These are phyloP conservation scores for Cryptotermes secundus DNA, from an alignment of 1,140 invertebrate species.

Conservation along the genomic window DNA sequence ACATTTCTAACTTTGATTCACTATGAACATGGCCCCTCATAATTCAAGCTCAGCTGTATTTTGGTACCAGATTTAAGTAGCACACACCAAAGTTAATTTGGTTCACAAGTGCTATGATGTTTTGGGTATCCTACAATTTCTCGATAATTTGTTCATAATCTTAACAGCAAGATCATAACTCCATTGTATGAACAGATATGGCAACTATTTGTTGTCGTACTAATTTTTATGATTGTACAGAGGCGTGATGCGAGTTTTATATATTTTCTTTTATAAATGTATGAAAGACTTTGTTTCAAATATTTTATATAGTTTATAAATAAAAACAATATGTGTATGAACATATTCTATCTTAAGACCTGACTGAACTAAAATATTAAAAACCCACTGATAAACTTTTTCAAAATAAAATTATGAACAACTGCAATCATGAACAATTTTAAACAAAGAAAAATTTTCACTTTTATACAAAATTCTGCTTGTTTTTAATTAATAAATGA, in stretches of 20 bases:
- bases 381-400: neutral
- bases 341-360: neutral
- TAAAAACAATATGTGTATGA: neutral
- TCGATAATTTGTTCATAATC: too few relatives aligned
- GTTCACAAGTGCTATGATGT: too few relatives aligned
- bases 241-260: neutral
- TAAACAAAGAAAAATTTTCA: neutral
- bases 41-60: neutral
- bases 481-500: too few relatives aligned
- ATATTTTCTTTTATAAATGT: neutral
- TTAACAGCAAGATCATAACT: too few relatives aligned
- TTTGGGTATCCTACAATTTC: too few relatives aligned
- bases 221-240: neutral
- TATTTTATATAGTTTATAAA: neutral
- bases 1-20: conserved; percentile 47
- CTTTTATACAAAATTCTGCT: neutral
- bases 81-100: too few relatives aligned
- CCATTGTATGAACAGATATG: neutral
- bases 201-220: neutral
- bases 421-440: neutral
- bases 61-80: neutral
- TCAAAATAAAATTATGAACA: neutral
- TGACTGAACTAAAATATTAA: neutral
- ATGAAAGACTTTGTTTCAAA: neutral
- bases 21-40: conserved; percentile 37